Percentiles rank a stretch among this genome's conserved stretches.
Evolutionary conservation across 2,113 vertebrate genomes (phyloP).

Genomic region (Leptobrachium ailaonicum): DNA sequence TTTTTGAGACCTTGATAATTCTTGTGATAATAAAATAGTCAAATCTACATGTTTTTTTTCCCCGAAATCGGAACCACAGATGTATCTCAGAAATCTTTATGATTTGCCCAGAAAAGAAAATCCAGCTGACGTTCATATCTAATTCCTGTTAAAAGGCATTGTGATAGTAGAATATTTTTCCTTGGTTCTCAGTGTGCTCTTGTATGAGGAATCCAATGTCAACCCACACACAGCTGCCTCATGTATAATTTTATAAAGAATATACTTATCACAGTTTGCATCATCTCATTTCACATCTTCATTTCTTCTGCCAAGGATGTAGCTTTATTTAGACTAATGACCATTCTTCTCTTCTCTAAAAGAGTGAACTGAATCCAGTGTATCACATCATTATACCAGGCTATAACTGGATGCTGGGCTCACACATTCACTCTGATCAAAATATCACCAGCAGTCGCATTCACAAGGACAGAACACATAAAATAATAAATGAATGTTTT

Average conservation of each 20-base stretch:
- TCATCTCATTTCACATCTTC: slow-evolving; percentile 50
- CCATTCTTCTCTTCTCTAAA: slow-evolving; percentile 45
- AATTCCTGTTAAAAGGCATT: slow-evolving; percentile 40
- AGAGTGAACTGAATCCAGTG: slow-evolving; percentile 42
- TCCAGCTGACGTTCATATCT: slow-evolving; percentile 28
- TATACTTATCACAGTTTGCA: slow-evolving; percentile 50
- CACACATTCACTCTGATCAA: slow-evolving; percentile 37
- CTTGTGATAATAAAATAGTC: no score
- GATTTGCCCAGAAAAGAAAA: slow-evolving; percentile 12
- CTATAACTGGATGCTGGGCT: slow-evolving; percentile 37
- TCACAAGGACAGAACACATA: slow-evolving; percentile 30
- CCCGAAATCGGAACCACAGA: neutral
- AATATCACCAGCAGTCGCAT: slow-evolving; percentile 41
- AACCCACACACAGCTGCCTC: slow-evolving; percentile 49
- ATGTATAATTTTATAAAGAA: slow-evolving; percentile 51
- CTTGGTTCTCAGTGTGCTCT: slow-evolving; percentile 43
- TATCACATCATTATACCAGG: slow-evolving; percentile 45
- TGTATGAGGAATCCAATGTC: slow-evolving; percentile 45
- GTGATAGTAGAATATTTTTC: slow-evolving; percentile 36
- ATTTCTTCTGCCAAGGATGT: slow-evolving; percentile 47
- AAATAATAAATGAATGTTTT: slow-evolving; percentile 35
- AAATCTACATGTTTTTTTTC: no score
- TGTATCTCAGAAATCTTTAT: neutral
- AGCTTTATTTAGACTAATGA: slow-evolving; percentile 50
- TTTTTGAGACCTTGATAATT: no score